Conservation (phyloP, 1,140 invertebrate species). For the Teleogryllus occipitalis region DNA sequence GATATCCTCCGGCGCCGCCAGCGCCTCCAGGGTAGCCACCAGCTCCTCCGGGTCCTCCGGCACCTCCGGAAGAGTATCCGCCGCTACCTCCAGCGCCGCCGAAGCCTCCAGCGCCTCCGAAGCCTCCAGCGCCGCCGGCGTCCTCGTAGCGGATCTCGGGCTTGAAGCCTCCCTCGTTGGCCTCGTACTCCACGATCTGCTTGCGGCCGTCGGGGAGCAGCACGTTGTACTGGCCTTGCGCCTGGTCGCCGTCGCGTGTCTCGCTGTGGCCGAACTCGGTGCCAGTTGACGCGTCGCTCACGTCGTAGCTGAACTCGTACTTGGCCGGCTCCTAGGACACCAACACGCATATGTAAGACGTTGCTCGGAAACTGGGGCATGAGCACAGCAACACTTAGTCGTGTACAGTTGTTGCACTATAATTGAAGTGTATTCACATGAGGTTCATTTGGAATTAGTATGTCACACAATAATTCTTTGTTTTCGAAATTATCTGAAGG, state of each 20-base stretch:
- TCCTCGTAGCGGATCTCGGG: conserved; percentile 58
- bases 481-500: too few species aligned
- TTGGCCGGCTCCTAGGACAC: conserved; percentile 7
- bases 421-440: too few species aligned
- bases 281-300: conserved; percentile 46
- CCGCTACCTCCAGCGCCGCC: conserved; percentile 18
- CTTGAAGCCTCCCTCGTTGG: conserved; percentile 52
- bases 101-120: conserved; percentile 11
- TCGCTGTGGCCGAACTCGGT: conserved; percentile 50
- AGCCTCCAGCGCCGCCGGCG: conserved; percentile 10
- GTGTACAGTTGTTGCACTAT: too few species aligned
- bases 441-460: too few species aligned
- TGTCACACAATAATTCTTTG: too few species aligned
- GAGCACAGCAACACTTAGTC: too few species aligned
- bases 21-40: conserved; percentile 12
- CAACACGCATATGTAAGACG: too few species aligned
- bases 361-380: too few species aligned
- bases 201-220: conserved; percentile 55
- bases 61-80: conserved; percentile 30
- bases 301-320: conserved; percentile 52
- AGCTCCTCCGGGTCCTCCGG: conserved; percentile 26
- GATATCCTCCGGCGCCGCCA: conserved; percentile 9
- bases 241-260: conserved; percentile 49
- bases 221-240: conserved; percentile 53
- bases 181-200: conserved; percentile 55